Base-by-base conservation (phyloP, 2,888 invertebrate species). In the Phortica magna region DNA sequence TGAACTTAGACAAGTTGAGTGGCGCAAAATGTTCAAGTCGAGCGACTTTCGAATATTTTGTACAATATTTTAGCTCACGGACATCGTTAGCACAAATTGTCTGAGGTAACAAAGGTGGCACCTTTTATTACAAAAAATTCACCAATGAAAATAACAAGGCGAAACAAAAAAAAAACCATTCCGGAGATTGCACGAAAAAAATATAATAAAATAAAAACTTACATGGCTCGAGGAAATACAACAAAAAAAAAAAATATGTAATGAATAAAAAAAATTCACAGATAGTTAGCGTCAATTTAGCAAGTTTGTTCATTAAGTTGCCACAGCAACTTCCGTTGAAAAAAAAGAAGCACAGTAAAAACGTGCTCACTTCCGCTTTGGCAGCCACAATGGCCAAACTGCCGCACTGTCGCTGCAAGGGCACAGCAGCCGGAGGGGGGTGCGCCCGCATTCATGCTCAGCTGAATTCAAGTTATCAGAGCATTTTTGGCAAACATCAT, bases 51-150 rank as follows among this genome's bases (percentile, higher is more conserved):
- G 48, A 48, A 48, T 76, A 75, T 76, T 78, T 42, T 17, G 43
- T 61, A 57, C 39, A 59, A 73, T 41, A 22, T 76, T 83, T 71
- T 81, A 74, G 81, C 86, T 83, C 78, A 83, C 81, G 85, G 81
- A 83, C 84, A 83, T 87, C 83, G 86, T 85, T 87, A 87, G 88
- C 80, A 74, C 79, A 87, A 87, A 84, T 86, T 86, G 84, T 80
- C 76, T 75, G 39, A 81, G 80, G 79, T 81, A 77, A 78, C 80
- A 80, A 77, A 75, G 72, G 64, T 68, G 17, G 70, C 55, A 71
- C 42, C n/a, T 71, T 68, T 42, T n/a, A 67, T 41, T n/a, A 67
- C 41, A 31, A 19, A 14, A 12, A 17, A n/a, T 55, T 55, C 59
- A 59, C 22, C 17, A 59, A 59, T 17, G 22, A 59, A 59, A 14